Evolutionary conservation across 2,113 vertebrate genomes (phyloP).

Genomic region (Phylloscopus whistleri): DNA sequence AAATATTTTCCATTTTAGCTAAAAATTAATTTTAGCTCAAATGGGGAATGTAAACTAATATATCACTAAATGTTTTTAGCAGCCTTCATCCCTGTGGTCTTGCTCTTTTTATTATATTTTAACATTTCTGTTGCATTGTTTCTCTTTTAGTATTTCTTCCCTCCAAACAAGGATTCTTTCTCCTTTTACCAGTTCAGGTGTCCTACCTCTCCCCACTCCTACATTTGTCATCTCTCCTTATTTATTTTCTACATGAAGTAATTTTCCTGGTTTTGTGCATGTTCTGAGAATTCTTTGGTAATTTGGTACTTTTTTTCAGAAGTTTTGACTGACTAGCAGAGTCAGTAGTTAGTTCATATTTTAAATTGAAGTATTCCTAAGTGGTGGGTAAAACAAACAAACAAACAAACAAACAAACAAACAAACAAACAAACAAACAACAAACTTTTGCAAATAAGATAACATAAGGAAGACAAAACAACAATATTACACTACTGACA

Average conservation of each 20-base stretch:
- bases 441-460: neutral
- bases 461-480: neutral
- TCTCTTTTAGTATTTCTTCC: neutral
- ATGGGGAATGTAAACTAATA: neutral
- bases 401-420: too few species aligned
- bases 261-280: neutral
- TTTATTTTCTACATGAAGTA: neutral
- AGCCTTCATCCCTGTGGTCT: neutral
- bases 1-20: neutral
- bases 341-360: neutral
- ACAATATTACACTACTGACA: neutral
- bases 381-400: neutral
- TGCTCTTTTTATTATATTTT: neutral
- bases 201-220: neutral
- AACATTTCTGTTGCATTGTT: neutral
- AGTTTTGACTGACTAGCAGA: neutral
- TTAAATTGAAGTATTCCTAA: neutral
- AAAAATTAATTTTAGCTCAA: neutral
- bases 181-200: neutral
- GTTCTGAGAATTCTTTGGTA: neutral
- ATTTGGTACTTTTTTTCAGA: neutral
- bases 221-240: neutral
- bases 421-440: too few species aligned
- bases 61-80: neutral
- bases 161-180: neutral